Evolutionary conservation across 2,888 invertebrate genomes (phyloP), one percentile per base, ranked within the genome.

Genomic region (Elmis aenea): DNA sequence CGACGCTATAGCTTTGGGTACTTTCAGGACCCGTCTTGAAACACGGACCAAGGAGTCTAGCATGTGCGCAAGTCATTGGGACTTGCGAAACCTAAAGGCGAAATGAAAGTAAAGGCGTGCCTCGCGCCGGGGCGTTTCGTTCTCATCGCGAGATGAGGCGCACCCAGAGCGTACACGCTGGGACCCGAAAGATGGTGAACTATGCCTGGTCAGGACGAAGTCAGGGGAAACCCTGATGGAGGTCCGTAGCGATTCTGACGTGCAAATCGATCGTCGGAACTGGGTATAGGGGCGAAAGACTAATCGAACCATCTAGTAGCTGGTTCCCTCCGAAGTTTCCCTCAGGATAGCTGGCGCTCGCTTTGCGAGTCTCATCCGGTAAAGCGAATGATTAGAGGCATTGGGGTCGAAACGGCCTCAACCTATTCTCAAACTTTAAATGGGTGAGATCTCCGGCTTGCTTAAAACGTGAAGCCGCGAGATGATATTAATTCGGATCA

Each of bases 371-470:
- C 73, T 73, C 72, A 77, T 76, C 50, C 71, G 78, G 79, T 81
- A 80, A 79, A 81, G 79, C 79, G 77, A 83, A 79, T 80, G 78
- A 80, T 81, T 81, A 80, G 73, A 75, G 73, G 79, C 70, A 67
- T 77, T n/a, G n/a, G n/a, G n/a, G n/a, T n/a, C n/a, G n/a, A n/a
- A n/a, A n/a, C n/a, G n/a, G n/a, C n/a, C n/a, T n/a, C n/a, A n/a
- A n/a, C n/a, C n/a, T n/a, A n/a, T 79, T 82, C 78, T 82, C 79
- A 80, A 81, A 81, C 80, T 81, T 78, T 79, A 75, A 82, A 79
- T 79, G 75, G 77, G 78, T 79, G 75, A 77, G 79, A 79, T 66
- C 71, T 71, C 70, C 67, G 72, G 71, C 75, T 75, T 37, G 42
- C 27, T 25, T 23, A 13, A 37, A 5, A 9, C 9, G 20, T 14